phyloP scores from a whole-genome alignment of 2,888 invertebrate genomes.

The Dynastes maya region DNA sequence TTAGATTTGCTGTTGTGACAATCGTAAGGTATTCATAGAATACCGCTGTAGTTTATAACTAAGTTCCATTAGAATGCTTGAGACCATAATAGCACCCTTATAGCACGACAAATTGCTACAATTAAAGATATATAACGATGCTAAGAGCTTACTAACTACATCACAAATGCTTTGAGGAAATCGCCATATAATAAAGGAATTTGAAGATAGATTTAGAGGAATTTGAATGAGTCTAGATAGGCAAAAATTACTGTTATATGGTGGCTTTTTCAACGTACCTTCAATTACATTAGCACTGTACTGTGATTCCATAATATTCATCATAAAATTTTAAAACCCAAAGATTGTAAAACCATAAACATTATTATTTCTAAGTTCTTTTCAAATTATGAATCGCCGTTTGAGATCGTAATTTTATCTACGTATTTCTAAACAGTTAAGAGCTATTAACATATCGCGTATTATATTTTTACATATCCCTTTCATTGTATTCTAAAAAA shows the following conservation, averaged over 20 bases:
- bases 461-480: conserved; percentile 34
- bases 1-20: conserved; percentile 44
- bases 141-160: too few species aligned
- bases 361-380: not conserved
- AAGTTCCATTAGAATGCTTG: conserved; percentile 6
- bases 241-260: too few species aligned
- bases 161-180: too few species aligned
- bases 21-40: conserved; percentile 41
- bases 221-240: too few species aligned
- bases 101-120: not conserved
- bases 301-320: too few species aligned
- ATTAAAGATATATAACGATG: too few species aligned
- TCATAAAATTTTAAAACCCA: too few species aligned
- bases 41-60: conserved; percentile 33
- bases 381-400: not conserved
- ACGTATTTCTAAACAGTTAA: conserved; percentile 37
- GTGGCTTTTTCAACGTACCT: too few species aligned
- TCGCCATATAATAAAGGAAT: too few species aligned
- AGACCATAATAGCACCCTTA: not conserved
- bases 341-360: too few species aligned
- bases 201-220: too few species aligned
- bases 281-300: too few species aligned
- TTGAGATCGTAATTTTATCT: not conserved
- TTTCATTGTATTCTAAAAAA: conserved; percentile 2
- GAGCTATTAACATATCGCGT: conserved; percentile 15